A percentile compares a stretch with the other conserved stretches of the same genome.
Evolutionary conservation across 2,113 vertebrate species (phyloP).

Genomic region (Clarias magur): DNA sequence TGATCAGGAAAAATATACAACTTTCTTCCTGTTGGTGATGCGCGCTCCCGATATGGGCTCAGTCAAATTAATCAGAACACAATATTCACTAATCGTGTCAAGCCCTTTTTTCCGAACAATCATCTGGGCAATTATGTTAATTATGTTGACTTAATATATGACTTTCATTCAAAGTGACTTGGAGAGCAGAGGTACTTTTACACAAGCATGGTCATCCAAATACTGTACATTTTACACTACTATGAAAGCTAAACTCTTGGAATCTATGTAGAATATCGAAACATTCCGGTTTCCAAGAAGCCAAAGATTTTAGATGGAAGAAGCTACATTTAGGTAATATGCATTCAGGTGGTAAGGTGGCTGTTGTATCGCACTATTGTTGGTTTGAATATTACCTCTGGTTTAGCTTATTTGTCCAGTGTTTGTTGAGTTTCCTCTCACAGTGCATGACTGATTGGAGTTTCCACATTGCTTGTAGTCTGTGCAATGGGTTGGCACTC

Average conservation of each 20-base stretch:
- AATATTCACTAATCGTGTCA: neutral
- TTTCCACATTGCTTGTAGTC: too few relatives aligned
- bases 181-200: neutral
- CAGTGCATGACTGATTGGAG: too few relatives aligned
- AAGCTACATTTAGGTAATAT: neutral
- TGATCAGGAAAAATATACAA: slow-evolving; percentile 26
- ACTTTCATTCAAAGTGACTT: neutral
- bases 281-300: neutral
- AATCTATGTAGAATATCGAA: neutral
- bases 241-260: neutral
- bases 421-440: too few relatives aligned
- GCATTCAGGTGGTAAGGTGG: neutral
- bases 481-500: too few relatives aligned
- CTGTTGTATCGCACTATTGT: too few relatives aligned
- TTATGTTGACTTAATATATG: too few relatives aligned
- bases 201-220: neutral
- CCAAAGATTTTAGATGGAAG: neutral
- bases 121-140: neutral
- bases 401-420: too few relatives aligned
- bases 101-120: neutral
- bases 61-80: neutral
- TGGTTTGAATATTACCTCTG: too few relatives aligned
- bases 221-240: neutral
- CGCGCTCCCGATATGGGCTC: neutral
- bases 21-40: neutral